A percentile compares a stretch with the other conserved stretches of the same genome.
Conservation (phyloP, 2,888 invertebrate genomes). For the Rhodophaea formosa region DNA sequence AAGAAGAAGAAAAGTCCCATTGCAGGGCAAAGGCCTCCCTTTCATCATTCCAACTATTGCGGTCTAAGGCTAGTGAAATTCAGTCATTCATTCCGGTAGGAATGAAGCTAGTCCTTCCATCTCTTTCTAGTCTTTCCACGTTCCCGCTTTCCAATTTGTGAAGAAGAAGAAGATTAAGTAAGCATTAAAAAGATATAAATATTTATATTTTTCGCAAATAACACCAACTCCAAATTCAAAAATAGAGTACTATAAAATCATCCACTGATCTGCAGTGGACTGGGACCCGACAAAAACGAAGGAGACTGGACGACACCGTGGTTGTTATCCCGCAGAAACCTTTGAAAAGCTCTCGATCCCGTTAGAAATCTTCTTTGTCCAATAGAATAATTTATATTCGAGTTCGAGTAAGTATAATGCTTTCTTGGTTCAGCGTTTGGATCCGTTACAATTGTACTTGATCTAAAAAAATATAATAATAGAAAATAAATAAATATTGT, state of each 20-base stretch:
- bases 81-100: no score
- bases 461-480: constrained; percentile 36
- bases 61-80: no score
- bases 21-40: no score
- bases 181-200: constrained; percentile 2
- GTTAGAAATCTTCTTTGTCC: constrained; percentile 53
- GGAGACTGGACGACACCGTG: constrained; percentile 29
- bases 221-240: constrained; percentile 28
- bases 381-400: constrained; percentile 23
- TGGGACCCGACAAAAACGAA: constrained; percentile 21
- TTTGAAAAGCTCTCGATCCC: constrained; percentile 59
- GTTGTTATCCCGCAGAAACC: constrained; percentile 51
- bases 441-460: constrained; percentile 29
- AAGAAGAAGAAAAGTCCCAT: no score
- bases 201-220: constrained; percentile 35
- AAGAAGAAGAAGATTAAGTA: no score
- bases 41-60: no score
- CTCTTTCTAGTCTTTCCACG: no score
- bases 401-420: not conserved
- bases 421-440: constrained; percentile 11
- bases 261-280: constrained; percentile 25
- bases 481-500: not conserved
- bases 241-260: constrained; percentile 37
- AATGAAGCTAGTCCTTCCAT: no score
- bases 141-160: no score